Evolutionary conservation across 2,113 vertebrate species (phyloP), one percentile per base, ranked within the genome.

Genomic region (Heterocephalus glaber): DNA sequence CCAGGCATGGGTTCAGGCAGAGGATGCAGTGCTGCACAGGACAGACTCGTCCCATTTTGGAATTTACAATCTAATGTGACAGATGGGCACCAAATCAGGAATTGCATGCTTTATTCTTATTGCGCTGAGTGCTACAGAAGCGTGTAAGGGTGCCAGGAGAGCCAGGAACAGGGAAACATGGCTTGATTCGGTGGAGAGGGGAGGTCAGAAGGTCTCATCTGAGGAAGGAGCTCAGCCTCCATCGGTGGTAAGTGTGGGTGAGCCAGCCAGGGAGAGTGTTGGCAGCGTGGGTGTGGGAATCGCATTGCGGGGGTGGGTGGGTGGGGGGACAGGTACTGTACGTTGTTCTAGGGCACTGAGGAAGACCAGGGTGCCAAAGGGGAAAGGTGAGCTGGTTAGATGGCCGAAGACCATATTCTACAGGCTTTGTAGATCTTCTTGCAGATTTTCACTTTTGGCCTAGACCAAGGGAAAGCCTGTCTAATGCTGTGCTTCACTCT

Each of bases 1-100:
- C 49, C 60, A n/a, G 68, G 26, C 16, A 0, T 0, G 1, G 20
- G 38, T 61, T 76, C 19, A 0, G 41, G 38, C 80, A 28, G 60
- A 49, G 38, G 6, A 20, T 47, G 66, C 68, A 28, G 68, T n/a
- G 77, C 47, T 41, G 1, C 16, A 10, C 26, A 38, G 52, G 22
- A 49, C 41, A 86, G 54, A 44, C 87, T 86, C 2, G 19, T 52
- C 86, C 20, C 5, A 61, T 84, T 49, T 9, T n/a, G 44, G 66
- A 47, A n/a, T 24, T 66, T 44, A 26, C 19, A 41, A 2, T 80
- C 54, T n/a, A 16, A 33, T 13, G 33, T 35, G n/a, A 19, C 54
- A 47, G 66, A 58, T 49, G 10, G 58, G 47, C 17, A 28, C 19
- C 28, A 47, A 35, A 11, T 30, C n/a, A 28, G 10, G 5, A 61